Evolutionary conservation across 2,113 vertebrate genomes (phyloP).

Genomic region (Pseudolaguvia tuberculata): DNA sequence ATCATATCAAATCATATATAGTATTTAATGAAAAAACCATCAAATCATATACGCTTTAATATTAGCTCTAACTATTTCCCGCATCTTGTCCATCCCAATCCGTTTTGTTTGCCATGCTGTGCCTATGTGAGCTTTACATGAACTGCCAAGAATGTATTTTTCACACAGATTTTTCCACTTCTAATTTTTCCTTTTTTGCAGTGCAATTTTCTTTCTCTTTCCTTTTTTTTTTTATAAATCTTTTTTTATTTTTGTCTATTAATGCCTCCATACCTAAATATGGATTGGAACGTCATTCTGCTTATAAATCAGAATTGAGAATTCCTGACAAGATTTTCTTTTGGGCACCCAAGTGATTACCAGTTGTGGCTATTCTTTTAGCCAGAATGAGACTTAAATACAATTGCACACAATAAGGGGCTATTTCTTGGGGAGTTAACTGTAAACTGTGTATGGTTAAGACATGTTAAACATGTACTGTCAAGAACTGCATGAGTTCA

Average conservation of each 20-base stretch:
- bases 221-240: constrained; percentile 1
- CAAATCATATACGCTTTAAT: not conserved
- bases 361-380: not conserved
- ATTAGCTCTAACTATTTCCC: constrained; percentile 41
- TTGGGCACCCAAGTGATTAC: not conserved
- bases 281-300: not conserved
- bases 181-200: no score
- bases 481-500: not conserved
- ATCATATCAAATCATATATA: no score
- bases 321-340: not conserved
- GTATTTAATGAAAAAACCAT: no score
- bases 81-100: constrained; percentile 34
- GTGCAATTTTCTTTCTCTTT: constrained; percentile 14
- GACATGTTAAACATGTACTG: not conserved
- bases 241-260: no score
- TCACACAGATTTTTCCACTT: constrained; percentile 1
- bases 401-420: not conserved
- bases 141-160: constrained; percentile 35
- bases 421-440: not conserved
- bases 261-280: not conserved
- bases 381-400: not conserved
- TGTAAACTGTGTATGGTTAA: not conserved
- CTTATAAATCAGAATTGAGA: not conserved
- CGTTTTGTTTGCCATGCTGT: constrained; percentile 33
- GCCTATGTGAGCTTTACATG: constrained; percentile 44